A percentile compares a stretch with the other conserved stretches of the same genome.
phyloP scores from a whole-genome alignment of 2,113 vertebrate genomes.

The Periophthalmus modestus region DNA sequence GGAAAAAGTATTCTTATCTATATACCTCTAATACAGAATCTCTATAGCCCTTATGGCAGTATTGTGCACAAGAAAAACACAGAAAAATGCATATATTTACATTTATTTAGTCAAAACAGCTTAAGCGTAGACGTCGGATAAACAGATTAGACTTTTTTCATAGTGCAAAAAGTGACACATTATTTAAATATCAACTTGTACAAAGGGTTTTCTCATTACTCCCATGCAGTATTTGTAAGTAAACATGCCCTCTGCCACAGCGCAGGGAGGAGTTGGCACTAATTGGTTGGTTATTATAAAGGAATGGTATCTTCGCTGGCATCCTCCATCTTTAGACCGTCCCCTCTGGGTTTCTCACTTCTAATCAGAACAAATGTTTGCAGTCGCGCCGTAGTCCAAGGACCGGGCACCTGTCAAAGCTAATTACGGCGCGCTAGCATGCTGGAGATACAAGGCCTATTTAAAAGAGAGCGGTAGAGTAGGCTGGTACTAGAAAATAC shows the following conservation, averaged over 20 bases:
- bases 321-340: conserved; percentile 19
- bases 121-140: background rate
- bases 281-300: conserved; percentile 10
- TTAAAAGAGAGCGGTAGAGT: conserved; percentile 29
- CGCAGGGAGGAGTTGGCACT: conserved; percentile 6
- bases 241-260: conserved; percentile 15
- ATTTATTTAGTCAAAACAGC: background rate
- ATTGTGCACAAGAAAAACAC: background rate
- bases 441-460: conserved; percentile 30
- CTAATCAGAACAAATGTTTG: conserved; percentile 34
- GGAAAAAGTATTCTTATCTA: background rate
- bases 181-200: background rate
- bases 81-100: background rate
- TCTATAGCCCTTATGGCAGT: background rate
- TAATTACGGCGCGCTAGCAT: conserved; percentile 15
- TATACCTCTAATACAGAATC: background rate
- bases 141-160: background rate
- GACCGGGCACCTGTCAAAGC: conserved; percentile 47
- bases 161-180: background rate
- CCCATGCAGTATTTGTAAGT: background rate
- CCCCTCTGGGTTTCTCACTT: conserved; percentile 1
- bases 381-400: conserved; percentile 15
- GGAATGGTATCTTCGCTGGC: conserved; percentile 5
- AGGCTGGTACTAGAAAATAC: too few relatives aligned
- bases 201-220: conserved; percentile 9